Evolutionary conservation across 2,113 vertebrate genomes (phyloP), one percentile per base, ranked within the genome.

Genomic region (Bubo bubo): DNA sequence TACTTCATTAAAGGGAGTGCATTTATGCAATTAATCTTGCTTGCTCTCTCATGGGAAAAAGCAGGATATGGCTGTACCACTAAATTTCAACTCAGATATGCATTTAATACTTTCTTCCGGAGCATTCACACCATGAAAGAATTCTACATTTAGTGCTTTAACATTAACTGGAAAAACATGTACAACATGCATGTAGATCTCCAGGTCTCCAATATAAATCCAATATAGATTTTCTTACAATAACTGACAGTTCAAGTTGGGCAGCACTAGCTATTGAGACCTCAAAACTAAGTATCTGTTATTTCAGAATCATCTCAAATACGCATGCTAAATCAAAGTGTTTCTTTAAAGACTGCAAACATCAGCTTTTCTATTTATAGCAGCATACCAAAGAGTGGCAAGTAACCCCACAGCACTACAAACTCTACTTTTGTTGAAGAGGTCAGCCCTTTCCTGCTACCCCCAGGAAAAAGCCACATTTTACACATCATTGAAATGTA

Each of bases 231-330:
- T 62, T 76, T 41, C 43, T 34, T 52, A 49, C 9, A 7, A 80
- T 72, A 49, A 34, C 23, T 2, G 3, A 7, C 4, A 37, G 12
- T 16, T 76, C 18, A 30, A 32, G 53, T n/a, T 34, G 8, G 19
- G 22, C 56, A 92, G 20, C 9, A 72, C 30, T 59, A 83, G 24
- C n/a, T 58, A 52, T 0, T 35, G 19, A 72, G 30, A 67, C 13
- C 26, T 82, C 52, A 85, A 74, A 86, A 82, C 5, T 55, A 39
- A 68, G 35, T 17, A 71, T 16, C 24, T 35, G 5, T 35, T 72
- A 80, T 60, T 96, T 86, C 79, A 88, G 45, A 68, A 73, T 26
- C 24, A 82, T 15, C 21, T 90, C 47, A 76, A 79, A 79, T 9
- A 72, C 3, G 16, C 19, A 27, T 5, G 22, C 35, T 64, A 88